phyloP scores from a whole-genome alignment of 2,113 vertebrate species.

The Dolichallabes microphthalmus region DNA sequence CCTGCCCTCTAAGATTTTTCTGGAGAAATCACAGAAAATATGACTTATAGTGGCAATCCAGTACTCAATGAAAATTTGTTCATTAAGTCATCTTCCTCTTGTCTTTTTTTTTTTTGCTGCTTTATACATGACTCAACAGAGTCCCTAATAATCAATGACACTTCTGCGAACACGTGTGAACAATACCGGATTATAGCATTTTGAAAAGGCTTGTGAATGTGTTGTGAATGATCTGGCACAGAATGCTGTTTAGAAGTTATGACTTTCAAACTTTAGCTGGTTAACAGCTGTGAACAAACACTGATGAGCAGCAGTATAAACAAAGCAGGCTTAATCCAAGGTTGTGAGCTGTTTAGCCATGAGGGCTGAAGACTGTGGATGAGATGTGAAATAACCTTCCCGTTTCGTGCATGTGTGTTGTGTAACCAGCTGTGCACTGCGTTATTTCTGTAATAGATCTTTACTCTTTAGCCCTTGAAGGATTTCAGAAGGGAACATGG shows the following conservation, averaged over 20 bases:
- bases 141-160: constrained; percentile 7
- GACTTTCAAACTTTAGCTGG: constrained; percentile 48
- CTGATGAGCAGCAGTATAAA: constrained; percentile 26
- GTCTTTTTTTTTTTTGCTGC: constrained; percentile 19
- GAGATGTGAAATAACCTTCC: constrained; percentile 42
- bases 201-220: constrained; percentile 18
- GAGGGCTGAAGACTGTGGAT: constrained; percentile 27
- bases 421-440: constrained; percentile 26
- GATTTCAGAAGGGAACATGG: constrained; percentile 38
- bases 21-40: constrained; percentile 34
- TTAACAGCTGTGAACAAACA: constrained; percentile 47
- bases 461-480: constrained; percentile 46
- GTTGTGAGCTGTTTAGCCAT: constrained; percentile 27
- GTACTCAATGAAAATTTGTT: constrained; percentile 26
- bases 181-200: neutral
- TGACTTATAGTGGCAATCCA: constrained; percentile 20
- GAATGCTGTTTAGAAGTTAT: constrained; percentile 29
- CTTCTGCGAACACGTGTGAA: neutral
- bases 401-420: constrained; percentile 13
- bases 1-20: no score
- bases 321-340: constrained; percentile 32
- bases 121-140: neutral
- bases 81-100: constrained; percentile 22
- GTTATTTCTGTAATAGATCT: constrained; percentile 51
- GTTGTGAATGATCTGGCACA: constrained; percentile 13